Base-by-base conservation (phyloP, 2,888 invertebrate species). In the Entomobrya proxima region DNA sequence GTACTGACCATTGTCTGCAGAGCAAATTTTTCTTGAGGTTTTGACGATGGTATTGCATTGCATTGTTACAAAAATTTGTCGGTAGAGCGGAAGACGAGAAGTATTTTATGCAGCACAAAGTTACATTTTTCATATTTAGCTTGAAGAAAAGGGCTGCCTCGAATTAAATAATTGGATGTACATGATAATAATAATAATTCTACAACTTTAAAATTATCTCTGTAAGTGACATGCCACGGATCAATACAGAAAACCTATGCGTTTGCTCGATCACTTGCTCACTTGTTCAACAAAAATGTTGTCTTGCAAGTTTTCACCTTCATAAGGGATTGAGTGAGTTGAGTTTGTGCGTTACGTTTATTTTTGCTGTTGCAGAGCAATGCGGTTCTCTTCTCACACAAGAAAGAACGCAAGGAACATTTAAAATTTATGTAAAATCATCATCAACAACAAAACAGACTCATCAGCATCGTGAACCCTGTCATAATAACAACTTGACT, bases 241-340 rank as follows among this genome's bases (percentile, higher is more conserved):
- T 74, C 74, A 74, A 74, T 74, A 74, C 52, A 30, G 52, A 50
- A 52, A 74, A 37, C 52, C 74, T 40, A 24, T 40, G 40, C 11
- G 18, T 11, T 32, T 5, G 35, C 52, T 30, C 32, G 32, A 74
- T 52, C 32, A 52, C 35, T 15, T 52, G 50, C 52, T 52, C 35
- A 35, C 74, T 52, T 11, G 13, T 7, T 35, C 18, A 72, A 61
- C 79, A 64, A 69, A 67, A 83, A 77, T 77, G 77, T 83, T 83
- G 83, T 69, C 69, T 69, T 83, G 69, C 83, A 83, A 83, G 83
- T 83, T 83, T 83, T 83, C 83, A 83, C 83, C 76, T 69, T 76
- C 76, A 76, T 58, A 76, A 76, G 58, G 35, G 74, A 50, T 21
- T 74, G 30, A 21, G 52, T 40, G 35, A 50, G 74, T 47, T n/a